Evolutionary conservation across 2,888 invertebrate genomes (phyloP), one percentile per base, ranked within the genome.

Genomic region (Perizoma flavofasciatum): DNA sequence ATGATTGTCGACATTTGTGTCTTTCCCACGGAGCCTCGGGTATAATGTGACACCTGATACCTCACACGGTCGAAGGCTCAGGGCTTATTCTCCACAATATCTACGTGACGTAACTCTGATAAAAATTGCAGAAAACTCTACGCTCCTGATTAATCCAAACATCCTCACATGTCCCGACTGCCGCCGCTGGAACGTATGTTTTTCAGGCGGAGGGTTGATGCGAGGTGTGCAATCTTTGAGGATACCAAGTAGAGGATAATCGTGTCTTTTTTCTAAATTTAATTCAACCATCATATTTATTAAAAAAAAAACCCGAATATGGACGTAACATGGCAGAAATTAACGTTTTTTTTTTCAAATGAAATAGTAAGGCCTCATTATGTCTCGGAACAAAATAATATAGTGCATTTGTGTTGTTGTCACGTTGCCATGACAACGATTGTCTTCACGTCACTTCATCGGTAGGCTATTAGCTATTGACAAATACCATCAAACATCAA

Each of bases 391-490:
- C 61, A 44, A 63, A 65, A 67, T 69, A 60, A 65, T 62, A 63
- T 59, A 71, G 70, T 74, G 76, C 76, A 79, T 77, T 79, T 82
- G 78, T 90, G 89, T 90, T 90, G 89, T 81, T 72, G 74, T 70
- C 72, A 64, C 65, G 90, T 90, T 71, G 72, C 80, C 88, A 70
- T 67, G 88, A 81, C 71, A 73, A 88, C 86, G 79, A 79, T 84
- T 86, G 88, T 90, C 89, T 90, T 79, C 77, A 81, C 78, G 78
- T 77, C 76, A 82, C 76, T 72, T 84, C 84, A 83, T 82, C 83
- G 83, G 71, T 73, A 63, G 72, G 73, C 83, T 83, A 89, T 88
- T 86, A 88, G 85, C 80, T 85, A 86, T 88, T 87, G 89, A 90
- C 89, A 85, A 83, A 86, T 84, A 85, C 71, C 77, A 71, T 79